Percentiles rank a stretch among this genome's conserved stretches.
phyloP scores from a whole-genome alignment of 92 coral and sea anemone species.

The Anthopleura xanthogrammica region DNA sequence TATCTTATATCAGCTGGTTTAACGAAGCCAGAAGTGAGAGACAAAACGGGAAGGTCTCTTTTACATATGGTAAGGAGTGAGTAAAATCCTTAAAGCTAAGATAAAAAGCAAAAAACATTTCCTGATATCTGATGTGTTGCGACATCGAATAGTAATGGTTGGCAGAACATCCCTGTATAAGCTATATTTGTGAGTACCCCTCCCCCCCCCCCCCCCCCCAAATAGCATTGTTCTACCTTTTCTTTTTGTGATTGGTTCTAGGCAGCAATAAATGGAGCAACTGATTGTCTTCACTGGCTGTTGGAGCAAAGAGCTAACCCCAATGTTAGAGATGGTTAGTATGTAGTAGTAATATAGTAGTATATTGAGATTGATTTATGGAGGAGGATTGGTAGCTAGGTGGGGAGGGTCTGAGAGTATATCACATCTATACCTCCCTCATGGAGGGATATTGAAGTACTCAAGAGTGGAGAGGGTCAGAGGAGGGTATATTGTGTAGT shows the following conservation, averaged over 20 bases:
- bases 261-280: conserved; percentile 92
- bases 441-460: too few species aligned
- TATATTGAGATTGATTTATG: too few species aligned
- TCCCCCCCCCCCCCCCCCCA: too few species aligned
- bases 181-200: too few species aligned
- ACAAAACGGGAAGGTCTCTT: conserved; percentile 69
- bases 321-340: conserved; percentile 81
- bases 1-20: conserved; percentile 70
- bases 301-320: conserved; percentile 67
- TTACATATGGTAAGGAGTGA: conserved; percentile 73
- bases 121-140: neutral
- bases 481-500: too few species aligned
- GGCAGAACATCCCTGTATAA: too few species aligned
- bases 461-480: too few species aligned
- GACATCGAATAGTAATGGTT: too few species aligned
- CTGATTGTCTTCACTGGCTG: conserved; percentile 94
- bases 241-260: conserved; percentile 14
- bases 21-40: conserved; percentile 68
- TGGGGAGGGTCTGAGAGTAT: neutral
- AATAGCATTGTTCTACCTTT: neutral
- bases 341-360: neutral
- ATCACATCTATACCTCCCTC: too few species aligned
- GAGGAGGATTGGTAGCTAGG: neutral
- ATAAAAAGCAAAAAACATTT: too few species aligned
- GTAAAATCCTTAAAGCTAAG: too few species aligned